A percentile compares a stretch with the other conserved stretches of the same genome.
Evolutionary conservation across 2,113 vertebrate species (phyloP).

Genomic region (Eurystomus gularis): DNA sequence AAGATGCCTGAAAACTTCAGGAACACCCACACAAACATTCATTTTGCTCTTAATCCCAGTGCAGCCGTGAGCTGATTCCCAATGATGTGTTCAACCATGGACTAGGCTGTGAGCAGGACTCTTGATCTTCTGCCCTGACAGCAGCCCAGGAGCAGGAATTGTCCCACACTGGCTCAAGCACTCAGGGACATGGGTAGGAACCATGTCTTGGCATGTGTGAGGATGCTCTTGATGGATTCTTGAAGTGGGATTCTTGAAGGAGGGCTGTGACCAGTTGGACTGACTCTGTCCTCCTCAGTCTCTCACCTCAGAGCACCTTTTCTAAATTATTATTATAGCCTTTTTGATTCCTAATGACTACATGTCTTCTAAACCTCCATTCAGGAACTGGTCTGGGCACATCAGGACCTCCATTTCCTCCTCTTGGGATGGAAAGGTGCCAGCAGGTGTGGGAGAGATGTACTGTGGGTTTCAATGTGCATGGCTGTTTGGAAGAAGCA

Average conservation of each 20-base stretch:
- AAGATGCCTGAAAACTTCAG: background rate
- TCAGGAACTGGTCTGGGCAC: background rate
- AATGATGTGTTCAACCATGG: background rate
- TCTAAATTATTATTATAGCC: too few relatives aligned
- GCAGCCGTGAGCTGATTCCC: background rate
- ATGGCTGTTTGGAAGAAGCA: background rate
- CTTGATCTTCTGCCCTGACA: background rate
- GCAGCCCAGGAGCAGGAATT: background rate
- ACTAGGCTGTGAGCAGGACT: background rate
- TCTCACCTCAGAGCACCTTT: background rate
- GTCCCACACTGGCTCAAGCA: fast-evolving
- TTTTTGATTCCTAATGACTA: background rate
- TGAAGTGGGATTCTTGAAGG: background rate
- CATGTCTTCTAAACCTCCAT: background rate
- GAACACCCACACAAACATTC: background rate
- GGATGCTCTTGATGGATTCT: too few relatives aligned
- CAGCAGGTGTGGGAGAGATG: background rate
- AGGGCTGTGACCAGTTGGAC: background rate
- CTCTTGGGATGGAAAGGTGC: background rate
- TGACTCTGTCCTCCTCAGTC: background rate
- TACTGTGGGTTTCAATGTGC: background rate
- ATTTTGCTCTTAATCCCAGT: background rate
- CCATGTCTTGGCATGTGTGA: fast-evolving
- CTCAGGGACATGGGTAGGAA: background rate
- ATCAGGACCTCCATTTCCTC: background rate